Evolutionary conservation across 2,888 invertebrate genomes (phyloP).

Genomic region (Xestia rhomboidea): DNA sequence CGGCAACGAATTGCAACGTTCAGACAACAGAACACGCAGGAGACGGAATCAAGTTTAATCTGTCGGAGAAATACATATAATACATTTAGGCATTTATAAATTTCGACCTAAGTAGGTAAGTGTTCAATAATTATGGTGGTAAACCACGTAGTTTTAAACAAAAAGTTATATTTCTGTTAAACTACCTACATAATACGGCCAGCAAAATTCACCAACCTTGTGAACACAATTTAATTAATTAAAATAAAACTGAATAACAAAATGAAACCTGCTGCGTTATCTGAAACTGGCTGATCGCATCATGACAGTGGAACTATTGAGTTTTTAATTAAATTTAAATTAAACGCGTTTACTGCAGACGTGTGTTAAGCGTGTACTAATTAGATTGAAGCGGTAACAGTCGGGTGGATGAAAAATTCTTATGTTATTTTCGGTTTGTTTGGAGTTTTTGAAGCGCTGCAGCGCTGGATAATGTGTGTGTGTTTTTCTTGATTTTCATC

Average conservation of each 20-base stretch:
- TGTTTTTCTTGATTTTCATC: no score
- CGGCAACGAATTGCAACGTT: background rate
- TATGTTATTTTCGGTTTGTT: conserved; percentile 71
- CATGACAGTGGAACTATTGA: conserved; percentile 80
- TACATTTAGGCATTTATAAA: no score
- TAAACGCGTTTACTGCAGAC: conserved; percentile 79
- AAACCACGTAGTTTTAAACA: background rate
- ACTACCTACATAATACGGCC: conserved; percentile 1
- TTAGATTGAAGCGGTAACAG: conserved; percentile 79
- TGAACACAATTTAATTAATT: conserved; percentile 54
- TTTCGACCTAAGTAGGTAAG: no score
- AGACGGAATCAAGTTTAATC: background rate
- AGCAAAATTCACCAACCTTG: conserved; percentile 20
- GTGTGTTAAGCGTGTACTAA: conserved; percentile 80
- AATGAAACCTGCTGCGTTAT: conserved; percentile 61
- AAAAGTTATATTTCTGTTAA: background rate
- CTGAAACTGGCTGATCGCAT: conserved; percentile 57
- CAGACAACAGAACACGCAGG: background rate
- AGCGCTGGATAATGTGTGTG: conserved; percentile 23
- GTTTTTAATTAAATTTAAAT: conserved; percentile 86
- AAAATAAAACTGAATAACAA: conserved; percentile 59
- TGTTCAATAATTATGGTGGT: background rate
- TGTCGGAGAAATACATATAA: background rate
- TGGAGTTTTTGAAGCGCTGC: conserved; percentile 57
- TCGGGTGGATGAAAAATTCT: conserved; percentile 71